Evolutionary conservation across 2,888 invertebrate species (phyloP), one percentile per base, ranked within the genome.

Genomic region (Cancer borealis): DNA sequence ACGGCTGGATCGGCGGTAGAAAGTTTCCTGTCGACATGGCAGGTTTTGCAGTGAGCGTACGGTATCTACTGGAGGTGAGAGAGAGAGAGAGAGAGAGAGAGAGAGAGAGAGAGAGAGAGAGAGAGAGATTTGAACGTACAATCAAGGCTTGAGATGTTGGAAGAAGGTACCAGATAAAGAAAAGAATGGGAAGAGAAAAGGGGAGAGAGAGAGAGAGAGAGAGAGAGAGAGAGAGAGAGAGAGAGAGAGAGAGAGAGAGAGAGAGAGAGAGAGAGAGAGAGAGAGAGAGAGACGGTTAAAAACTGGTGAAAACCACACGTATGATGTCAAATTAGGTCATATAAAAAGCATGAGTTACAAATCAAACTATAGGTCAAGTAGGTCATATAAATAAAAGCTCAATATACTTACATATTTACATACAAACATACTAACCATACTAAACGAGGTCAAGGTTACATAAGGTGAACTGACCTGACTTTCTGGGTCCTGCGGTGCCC

Each of bases 21-120:
- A 92, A 26, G 3, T 95, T 92, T 88, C 93, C 94, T 2, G 88
- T 94, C 90, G 95, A 95, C 26, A 94, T 95, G 95, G 95, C 95
- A 0, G 94, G 95, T 0, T 95, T 94, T 54, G 95, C 95, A 17
- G 90, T 95, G 90, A 94, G 93, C 92, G 96, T 95, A 30, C 54
- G 91, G 88, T 92, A 91, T 26, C 93, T 94, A 39, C 92, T 87
- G 6, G 45, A 91, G 95, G 95, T 93, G 39, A 39, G 39, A 39
- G 84, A 84, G 84, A 84, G 84, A 84, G 84, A 84, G 84, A 84
- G 84, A 84, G 84, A 84, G 84, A 84, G 84, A 84, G 84, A 84
- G 84, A 84, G 84, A 84, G 39, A 39, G 39, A 84, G 39, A 84
- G 84, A 84, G 30, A 79, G 79, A 79, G 79, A 79, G 79, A 79